Evolutionary conservation across 2,113 vertebrate species (phyloP).

Genomic region (Sander vitreus): DNA sequence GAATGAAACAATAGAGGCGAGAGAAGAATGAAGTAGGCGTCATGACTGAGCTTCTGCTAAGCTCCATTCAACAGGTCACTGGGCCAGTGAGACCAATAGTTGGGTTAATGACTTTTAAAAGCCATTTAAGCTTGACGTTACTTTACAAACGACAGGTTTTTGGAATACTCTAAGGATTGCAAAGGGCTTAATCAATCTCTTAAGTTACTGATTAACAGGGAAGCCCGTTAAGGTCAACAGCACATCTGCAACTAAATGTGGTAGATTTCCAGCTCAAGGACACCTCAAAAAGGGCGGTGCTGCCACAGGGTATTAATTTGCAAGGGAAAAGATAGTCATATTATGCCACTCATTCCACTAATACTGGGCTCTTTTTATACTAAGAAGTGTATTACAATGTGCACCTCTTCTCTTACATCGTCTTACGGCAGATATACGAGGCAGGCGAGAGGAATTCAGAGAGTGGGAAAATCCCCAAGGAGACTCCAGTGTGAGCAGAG

Average conservation of each 20-base stretch:
- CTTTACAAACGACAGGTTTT: neutral
- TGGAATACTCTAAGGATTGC: neutral
- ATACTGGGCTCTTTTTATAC: constrained; percentile 30
- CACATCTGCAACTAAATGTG: neutral
- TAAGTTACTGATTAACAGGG: neutral
- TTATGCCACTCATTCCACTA: constrained; percentile 36
- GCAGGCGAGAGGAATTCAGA: constrained; percentile 59
- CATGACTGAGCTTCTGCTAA: neutral
- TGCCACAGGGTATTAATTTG: neutral
- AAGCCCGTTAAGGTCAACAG: neutral
- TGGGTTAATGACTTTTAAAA: constrained; percentile 4
- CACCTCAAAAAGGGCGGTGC: neutral
- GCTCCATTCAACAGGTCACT: constrained; percentile 2
- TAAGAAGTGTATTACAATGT: constrained; percentile 61
- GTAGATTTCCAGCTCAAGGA: neutral
- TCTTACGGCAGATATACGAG: constrained; percentile 73
- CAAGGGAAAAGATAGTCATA: constrained; percentile 6
- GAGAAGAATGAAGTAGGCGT: neutral
- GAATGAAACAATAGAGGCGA: neutral
- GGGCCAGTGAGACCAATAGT: neutral
- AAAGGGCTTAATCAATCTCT: neutral
- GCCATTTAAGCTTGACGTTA: neutral
- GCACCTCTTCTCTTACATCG: constrained; percentile 74
- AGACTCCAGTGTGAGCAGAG: constrained; percentile 48
- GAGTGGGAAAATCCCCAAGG: constrained; percentile 63